Conservation (phyloP, 2,888 invertebrate genomes). For the Tromatobia lineatoria region DNA sequence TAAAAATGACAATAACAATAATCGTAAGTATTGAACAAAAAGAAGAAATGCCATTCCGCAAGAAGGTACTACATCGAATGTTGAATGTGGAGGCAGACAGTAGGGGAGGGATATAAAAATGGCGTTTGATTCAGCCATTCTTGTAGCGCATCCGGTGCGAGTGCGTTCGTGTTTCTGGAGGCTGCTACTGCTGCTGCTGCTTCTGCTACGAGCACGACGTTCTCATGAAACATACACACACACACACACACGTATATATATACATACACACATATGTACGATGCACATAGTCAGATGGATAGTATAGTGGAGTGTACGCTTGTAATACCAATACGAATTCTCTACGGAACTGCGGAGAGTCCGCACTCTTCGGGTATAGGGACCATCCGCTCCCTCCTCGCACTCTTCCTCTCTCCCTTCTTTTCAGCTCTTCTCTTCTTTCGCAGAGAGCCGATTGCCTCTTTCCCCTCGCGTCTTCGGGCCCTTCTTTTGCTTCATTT, state of each 20-base stretch:
- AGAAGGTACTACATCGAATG: conserved; percentile 58
- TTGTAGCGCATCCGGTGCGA: conserved; percentile 68
- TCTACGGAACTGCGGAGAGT: conserved; percentile 39
- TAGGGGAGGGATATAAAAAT: conserved; percentile 57
- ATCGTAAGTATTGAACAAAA: conserved; percentile 11
- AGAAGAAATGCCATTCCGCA: conserved; percentile 50
- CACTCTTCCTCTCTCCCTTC: conserved; percentile 43
- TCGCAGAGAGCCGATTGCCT: conserved; percentile 32
- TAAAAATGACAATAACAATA: conserved; percentile 12
- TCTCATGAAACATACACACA: conserved; percentile 39
- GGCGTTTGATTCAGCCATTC: conserved; percentile 68
- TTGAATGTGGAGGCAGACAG: conserved; percentile 45
- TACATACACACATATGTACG: background rate
- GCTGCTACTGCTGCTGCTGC: conserved; percentile 43
- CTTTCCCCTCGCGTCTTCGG: conserved; percentile 49
- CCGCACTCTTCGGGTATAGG: conserved; percentile 50
- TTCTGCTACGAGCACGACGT: conserved; percentile 19
- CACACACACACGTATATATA: background rate
- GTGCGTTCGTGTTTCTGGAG: conserved; percentile 62
- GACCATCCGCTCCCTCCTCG: conserved; percentile 51
- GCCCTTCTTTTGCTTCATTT: conserved; percentile 52
- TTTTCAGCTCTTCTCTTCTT: conserved; percentile 30
- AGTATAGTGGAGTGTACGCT: conserved; percentile 18
- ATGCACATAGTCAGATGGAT: conserved; percentile 23
- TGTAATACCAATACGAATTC: conserved; percentile 61